Evolutionary conservation across 2,113 vertebrate genomes (phyloP).

Genomic region (Zeus faber): DNA sequence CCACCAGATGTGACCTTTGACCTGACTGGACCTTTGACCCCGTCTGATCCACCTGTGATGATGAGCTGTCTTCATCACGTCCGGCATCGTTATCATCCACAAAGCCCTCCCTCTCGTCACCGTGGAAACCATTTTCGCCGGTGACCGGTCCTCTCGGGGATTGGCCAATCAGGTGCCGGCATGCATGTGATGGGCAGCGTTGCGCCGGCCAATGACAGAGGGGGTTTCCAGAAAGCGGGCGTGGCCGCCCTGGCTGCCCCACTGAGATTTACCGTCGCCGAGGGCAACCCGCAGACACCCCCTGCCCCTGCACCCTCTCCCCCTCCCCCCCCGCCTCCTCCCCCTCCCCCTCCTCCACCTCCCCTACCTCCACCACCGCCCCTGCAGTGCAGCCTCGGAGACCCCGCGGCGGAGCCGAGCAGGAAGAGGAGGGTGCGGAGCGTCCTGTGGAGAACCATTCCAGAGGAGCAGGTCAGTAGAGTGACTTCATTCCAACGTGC

Average conservation of each 20-base stretch:
- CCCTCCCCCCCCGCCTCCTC: conserved; percentile 20
- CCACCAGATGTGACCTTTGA: no score
- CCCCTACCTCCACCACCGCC: conserved; percentile 61
- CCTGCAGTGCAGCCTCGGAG: conserved; percentile 54
- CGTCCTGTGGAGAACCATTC: conserved; percentile 95
- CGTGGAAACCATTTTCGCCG: neutral
- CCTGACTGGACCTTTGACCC: neutral
- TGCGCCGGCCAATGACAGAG: conserved; percentile 79
- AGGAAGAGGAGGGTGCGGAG: conserved; percentile 84
- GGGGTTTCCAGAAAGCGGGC: conserved; percentile 67
- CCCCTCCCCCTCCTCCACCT: conserved; percentile 32
- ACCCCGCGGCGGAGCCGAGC: conserved; percentile 46
- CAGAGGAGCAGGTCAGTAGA: conserved; percentile 79
- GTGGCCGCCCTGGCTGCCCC: conserved; percentile 35
- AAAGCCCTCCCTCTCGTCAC: neutral
- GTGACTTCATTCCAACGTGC: no score
- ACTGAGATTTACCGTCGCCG: neutral
- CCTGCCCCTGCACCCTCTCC: conserved; percentile 33
- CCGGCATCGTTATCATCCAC: neutral
- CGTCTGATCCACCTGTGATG: neutral
- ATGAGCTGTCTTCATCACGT: conserved; percentile 12
- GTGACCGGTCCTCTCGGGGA: neutral
- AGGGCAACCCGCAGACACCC: neutral
- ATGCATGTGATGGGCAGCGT: conserved; percentile 92
- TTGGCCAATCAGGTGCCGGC: conserved; percentile 53